phyloP scores from a whole-genome alignment of 1,140 invertebrate genomes.

The Zaprionus taronus region DNA sequence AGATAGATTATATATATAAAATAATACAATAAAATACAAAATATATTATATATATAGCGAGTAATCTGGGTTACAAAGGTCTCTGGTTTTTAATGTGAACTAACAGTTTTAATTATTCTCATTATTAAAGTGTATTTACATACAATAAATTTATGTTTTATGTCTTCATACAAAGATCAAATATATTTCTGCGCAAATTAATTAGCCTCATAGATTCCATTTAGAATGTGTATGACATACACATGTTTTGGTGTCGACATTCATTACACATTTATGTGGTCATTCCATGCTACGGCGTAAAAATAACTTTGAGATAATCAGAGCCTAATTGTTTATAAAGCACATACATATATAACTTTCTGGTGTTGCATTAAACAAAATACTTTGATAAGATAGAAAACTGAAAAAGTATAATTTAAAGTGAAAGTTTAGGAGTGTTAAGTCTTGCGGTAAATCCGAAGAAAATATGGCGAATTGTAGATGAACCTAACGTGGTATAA shows the following conservation, averaged over 20 bases:
- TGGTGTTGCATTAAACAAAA: conserved; percentile 15
- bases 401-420: background rate
- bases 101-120: background rate
- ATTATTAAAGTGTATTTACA: too few relatives aligned
- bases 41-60: too few relatives aligned
- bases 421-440: background rate
- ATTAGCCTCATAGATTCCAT: background rate
- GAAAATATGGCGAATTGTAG: conserved; percentile 18
- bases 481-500: conserved; percentile 37
- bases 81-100: too few relatives aligned
- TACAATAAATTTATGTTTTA: background rate
- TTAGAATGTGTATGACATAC: background rate
- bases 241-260: background rate
- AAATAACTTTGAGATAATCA: conserved; percentile 4
- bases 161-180: background rate
- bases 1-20: too few relatives aligned
- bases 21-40: too few relatives aligned
- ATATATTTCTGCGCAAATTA: background rate
- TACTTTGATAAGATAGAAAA: conserved; percentile 22
- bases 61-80: too few relatives aligned
- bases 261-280: background rate
- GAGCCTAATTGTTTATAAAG: background rate
- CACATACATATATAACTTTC: background rate
- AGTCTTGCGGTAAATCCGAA: conserved; percentile 12
- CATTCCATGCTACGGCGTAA: background rate